Conservation (phyloP, 2,888 invertebrate species). For the Hydrotaea cyrtoneurina region DNA sequence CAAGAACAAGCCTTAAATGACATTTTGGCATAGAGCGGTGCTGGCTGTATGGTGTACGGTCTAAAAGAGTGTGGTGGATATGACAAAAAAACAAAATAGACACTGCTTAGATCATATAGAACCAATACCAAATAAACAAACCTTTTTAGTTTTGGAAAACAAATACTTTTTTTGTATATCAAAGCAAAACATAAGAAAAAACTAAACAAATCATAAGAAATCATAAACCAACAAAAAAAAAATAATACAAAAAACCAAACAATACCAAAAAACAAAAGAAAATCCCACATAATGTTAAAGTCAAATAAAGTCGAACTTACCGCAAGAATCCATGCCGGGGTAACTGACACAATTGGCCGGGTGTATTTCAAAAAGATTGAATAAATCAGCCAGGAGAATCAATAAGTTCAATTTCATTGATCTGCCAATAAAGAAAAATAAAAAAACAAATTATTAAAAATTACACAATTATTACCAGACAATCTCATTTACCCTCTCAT, state of each 20-base stretch:
- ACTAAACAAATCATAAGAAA: constrained; percentile 23
- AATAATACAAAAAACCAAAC: constrained; percentile 40
- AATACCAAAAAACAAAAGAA: constrained; percentile 29
- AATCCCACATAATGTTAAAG: background rate
- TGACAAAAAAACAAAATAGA: background rate
- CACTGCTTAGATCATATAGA: constrained; percentile 12
- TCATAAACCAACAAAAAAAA: background rate
- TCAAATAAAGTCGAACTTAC: constrained; percentile 71
- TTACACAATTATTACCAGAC: no score
- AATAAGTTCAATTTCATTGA: constrained; percentile 95
- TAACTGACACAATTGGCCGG: constrained; percentile 93
- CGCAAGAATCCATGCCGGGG: constrained; percentile 86
- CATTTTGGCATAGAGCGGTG: background rate
- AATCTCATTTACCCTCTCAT: constrained; percentile 89
- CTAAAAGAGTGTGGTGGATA: constrained; percentile 2
- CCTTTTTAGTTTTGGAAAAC: constrained; percentile 17
- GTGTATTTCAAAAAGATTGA: constrained; percentile 95
- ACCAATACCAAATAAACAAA: constrained; percentile 34
- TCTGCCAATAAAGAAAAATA: constrained; percentile 83
- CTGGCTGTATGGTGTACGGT: constrained; percentile 2
- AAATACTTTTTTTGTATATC: background rate
- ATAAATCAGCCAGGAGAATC: constrained; percentile 95
- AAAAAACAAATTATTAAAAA: constrained; percentile 13
- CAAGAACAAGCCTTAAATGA: background rate
- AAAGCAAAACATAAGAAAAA: constrained; percentile 14